Base-by-base conservation (phyloP, 2,888 invertebrate genomes). In the Amiota communis region DNA sequence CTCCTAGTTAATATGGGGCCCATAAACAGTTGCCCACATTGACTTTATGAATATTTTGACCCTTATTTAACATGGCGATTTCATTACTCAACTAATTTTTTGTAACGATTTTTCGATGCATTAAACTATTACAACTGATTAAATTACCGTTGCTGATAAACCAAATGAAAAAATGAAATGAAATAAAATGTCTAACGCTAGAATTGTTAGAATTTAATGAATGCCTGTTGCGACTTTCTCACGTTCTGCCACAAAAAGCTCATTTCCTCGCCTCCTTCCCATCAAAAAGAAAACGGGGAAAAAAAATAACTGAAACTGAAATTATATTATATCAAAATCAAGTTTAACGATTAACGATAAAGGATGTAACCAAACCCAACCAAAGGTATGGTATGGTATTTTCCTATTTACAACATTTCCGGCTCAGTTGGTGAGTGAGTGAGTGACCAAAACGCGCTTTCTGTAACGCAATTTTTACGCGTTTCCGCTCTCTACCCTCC, bases 391-490 rank as follows among this genome's bases (percentile, higher is more conserved):
- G 65, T 65, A 65, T 65, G 36, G 36, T 65, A 46, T 36, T 48
- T 65, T 49, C 59, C 73, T 73, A 77, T 74, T 79, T 83, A 78
- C 84, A 82, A 76, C 77, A 80, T 77, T 85, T 83, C 82, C 82
- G 82, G 77, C 74, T 76, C 59, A 59, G 20, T 36, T 36, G 6
- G 3, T 36, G 20, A 59, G 59, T 59, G 15, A 20, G 17, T 12
- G 20, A 59, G 20, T 59, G 59, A 59, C 59, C 59, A 59, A 59
- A 59, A 12, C 11, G 59, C 59, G 59, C 15, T 13, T 53, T 53
- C n/a, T 65, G 15, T 48, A 65, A 65, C 47, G 65, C 65, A 49
- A 48, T 65, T 65, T 65, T 65, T 23, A n/a, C 46, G 46, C 46
- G 17, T 59, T 63, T 63, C 9, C 46, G 46, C 36, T 59, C 23